Conservation (phyloP, 2,113 vertebrate species). For the Notarius quadriscutis region DNA sequence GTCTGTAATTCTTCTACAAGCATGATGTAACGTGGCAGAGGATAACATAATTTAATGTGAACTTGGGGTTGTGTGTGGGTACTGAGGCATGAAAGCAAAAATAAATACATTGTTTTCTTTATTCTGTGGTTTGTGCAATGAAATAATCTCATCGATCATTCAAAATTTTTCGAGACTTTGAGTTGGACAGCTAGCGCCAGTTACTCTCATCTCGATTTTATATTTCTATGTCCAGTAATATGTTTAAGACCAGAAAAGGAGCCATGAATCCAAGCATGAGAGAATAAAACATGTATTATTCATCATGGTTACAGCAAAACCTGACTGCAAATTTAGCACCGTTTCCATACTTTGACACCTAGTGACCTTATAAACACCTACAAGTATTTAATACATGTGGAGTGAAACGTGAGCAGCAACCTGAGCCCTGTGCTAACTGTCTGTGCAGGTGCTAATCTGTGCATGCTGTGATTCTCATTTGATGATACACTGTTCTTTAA, state of each 20-base stretch:
- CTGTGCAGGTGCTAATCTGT: background rate
- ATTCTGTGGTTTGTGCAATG: background rate
- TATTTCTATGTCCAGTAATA: background rate
- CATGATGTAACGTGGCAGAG: background rate
- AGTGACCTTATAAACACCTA: background rate
- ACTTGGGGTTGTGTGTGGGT: background rate
- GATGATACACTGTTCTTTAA: conserved; percentile 14
- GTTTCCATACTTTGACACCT: background rate
- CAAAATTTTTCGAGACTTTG: background rate
- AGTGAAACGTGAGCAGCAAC: background rate
- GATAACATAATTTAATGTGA: background rate
- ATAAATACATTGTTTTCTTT: background rate
- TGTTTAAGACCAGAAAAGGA: background rate
- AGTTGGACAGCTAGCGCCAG: background rate
- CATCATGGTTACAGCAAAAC: background rate
- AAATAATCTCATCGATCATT: background rate
- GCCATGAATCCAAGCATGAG: background rate
- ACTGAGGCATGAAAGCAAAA: background rate
- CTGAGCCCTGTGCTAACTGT: background rate
- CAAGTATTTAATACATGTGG: background rate
- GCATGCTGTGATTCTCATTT: background rate
- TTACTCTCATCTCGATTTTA: background rate
- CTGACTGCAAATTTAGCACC: background rate
- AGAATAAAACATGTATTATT: background rate
- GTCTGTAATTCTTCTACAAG: background rate